Conservation (phyloP, 2,113 vertebrate species). For the Entelurus aequoreus region DNA sequence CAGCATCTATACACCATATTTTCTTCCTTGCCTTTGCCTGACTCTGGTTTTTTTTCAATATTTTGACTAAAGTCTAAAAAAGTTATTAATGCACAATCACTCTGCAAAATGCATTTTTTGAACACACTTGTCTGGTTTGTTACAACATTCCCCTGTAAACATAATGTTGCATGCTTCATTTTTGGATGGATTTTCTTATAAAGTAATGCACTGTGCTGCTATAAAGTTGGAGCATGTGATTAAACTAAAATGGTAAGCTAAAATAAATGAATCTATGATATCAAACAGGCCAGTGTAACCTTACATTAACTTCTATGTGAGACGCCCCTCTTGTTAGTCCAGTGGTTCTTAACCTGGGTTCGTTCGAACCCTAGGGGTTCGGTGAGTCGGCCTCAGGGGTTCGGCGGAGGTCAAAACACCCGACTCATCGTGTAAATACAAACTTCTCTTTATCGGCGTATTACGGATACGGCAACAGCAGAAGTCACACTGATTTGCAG, state of each 20-base stretch:
- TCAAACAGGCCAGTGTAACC: neutral
- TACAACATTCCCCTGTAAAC: too few species aligned
- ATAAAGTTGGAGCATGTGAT: too few species aligned
- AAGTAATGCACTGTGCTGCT: too few species aligned
- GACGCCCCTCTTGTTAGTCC: slow-evolving; percentile 64
- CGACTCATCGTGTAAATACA: too few species aligned
- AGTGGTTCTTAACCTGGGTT: too few species aligned
- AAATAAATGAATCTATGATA: neutral
- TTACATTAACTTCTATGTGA: neutral
- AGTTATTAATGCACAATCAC: slow-evolving; percentile 1
- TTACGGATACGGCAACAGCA: too few species aligned
- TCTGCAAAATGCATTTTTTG: slow-evolving; percentile 11
- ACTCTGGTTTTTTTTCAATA: neutral
- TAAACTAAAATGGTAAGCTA: too few species aligned
- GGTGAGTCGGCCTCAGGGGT: too few species aligned
- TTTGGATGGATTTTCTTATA: neutral
- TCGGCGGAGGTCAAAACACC: too few species aligned
- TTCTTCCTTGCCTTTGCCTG: neutral
- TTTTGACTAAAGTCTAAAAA: slow-evolving; percentile 3
- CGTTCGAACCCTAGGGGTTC: too few species aligned
- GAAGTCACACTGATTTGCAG: too few species aligned
- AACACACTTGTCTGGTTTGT: neutral
- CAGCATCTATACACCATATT: neutral
- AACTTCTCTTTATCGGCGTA: too few species aligned
- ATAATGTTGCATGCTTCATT: neutral